These are phyloP conservation scores for Kryptolebias marmoratus DNA, from an alignment of 2,113 vertebrate genomes.

Conservation along the genomic window DNA sequence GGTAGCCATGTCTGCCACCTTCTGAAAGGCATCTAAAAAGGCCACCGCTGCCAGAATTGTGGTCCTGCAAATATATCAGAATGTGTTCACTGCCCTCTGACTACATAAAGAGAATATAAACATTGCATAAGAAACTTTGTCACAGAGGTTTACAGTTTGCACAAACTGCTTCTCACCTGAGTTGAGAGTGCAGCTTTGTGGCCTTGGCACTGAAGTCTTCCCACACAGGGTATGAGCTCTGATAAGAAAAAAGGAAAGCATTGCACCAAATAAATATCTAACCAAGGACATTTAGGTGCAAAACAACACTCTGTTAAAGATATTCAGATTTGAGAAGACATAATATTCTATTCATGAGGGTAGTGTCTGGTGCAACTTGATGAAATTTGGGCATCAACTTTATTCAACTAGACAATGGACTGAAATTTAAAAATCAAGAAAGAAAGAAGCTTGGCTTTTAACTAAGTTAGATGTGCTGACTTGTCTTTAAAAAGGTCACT, in stretches of 20 bases:
- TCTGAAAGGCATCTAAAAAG: conserved; percentile 99
- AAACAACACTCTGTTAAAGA: background rate
- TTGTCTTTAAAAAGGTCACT: conserved; percentile 35
- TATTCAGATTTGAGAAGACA: conserved; percentile 6
- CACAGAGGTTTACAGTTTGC: background rate
- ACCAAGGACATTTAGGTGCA: conserved; percentile 11
- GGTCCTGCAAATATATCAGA: conserved; percentile 82
- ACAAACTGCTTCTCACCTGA: conserved; percentile 84
- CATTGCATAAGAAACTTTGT: conserved; percentile 20
- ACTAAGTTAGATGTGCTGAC: background rate
- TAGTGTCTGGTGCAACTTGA: background rate
- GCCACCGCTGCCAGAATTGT: conserved; percentile 94
- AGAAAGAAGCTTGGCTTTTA: background rate
- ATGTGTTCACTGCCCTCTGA: conserved; percentile 13
- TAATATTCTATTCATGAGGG: conserved; percentile 4
- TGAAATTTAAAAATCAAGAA: background rate
- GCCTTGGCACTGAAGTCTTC: conserved; percentile 99
- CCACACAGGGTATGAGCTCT: conserved; percentile 99
- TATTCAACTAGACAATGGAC: background rate
- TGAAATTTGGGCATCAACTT: background rate
- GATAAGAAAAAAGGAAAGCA: conserved; percentile 46
- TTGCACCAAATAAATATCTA: conserved; percentile 27
- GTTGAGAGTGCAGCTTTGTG: conserved; percentile 97
- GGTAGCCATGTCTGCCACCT: conserved; percentile 98
- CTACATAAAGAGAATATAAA: conserved; percentile 13